Percentiles rank a stretch among this genome's conserved stretches.
Conservation (phyloP, 1,140 invertebrate genomes). For the Diorhabda sublineata region DNA sequence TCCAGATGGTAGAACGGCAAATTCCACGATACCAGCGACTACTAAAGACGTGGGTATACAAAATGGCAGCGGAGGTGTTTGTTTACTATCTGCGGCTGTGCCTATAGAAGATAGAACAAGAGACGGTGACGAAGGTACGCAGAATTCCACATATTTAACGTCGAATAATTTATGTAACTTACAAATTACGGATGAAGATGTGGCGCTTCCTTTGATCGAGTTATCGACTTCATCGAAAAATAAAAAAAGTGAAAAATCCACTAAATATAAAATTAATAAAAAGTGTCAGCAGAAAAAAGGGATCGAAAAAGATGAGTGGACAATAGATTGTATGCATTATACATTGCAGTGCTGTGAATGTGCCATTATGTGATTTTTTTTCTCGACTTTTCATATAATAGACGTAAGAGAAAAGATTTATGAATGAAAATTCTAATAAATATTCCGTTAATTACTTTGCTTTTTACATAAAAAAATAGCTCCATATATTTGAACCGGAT, state of each 20-base stretch:
- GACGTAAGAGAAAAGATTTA: background rate
- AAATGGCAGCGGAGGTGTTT: background rate
- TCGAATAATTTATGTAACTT: background rate
- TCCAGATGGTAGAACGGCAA: background rate
- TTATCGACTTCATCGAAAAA: background rate
- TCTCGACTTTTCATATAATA: background rate
- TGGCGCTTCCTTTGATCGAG: background rate
- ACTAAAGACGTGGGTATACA: slow-evolving; percentile 9
- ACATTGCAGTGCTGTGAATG: slow-evolving; percentile 11
- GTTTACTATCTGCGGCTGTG: slow-evolving; percentile 5
- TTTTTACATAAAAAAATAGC: too few species aligned
- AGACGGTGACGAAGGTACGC: slow-evolving; percentile 3
- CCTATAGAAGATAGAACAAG: slow-evolving; percentile 6
- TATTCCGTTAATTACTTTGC: background rate
- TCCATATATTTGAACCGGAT: too few species aligned
- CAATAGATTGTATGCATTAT: slow-evolving; percentile 6
- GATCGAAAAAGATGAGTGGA: background rate
- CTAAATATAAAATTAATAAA: background rate
- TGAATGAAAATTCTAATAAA: background rate
- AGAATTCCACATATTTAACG: background rate
- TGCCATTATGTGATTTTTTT: slow-evolving; percentile 5
- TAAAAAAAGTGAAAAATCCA: slow-evolving; percentile 1
- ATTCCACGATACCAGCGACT: background rate
- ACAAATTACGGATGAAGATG: background rate
- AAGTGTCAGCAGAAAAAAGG: background rate